Conservation (phyloP, 30 jellyfish, hydroid and myxozoan species). For the Clytia hemisphaerica region DNA sequence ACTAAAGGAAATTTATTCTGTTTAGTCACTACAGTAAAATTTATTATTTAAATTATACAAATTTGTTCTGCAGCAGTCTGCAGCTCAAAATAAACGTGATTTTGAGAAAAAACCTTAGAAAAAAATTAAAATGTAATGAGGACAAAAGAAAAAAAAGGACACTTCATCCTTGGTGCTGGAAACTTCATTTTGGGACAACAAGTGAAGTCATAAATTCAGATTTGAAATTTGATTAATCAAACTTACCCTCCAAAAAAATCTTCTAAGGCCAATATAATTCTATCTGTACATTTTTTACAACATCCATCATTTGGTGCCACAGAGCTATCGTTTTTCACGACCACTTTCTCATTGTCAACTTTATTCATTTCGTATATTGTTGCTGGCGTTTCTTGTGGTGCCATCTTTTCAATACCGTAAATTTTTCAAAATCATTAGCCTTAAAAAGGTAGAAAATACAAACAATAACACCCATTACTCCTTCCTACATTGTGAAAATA, state of each 20-base stretch:
- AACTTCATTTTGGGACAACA: neutral
- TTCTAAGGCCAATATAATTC: neutral
- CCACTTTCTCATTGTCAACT: neutral
- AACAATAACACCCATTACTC: too few species aligned
- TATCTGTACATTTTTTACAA: neutral
- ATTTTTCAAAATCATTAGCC: too few species aligned
- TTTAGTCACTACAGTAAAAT: too few species aligned
- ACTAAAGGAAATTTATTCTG: neutral
- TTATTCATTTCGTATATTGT: neutral
- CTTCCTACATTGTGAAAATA: too few species aligned
- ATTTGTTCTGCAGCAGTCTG: neutral
- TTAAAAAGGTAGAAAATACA: too few species aligned
- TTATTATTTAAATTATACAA: neutral
- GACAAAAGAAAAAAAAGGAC: neutral
- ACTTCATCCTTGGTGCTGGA: neutral
- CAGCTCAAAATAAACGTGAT: too few species aligned
- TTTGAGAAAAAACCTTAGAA: too few species aligned
- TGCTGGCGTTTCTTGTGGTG: too few species aligned
- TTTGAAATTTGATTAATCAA: too few species aligned
- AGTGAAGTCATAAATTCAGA: too few species aligned
- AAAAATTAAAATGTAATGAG: too few species aligned
- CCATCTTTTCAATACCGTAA: too few species aligned
- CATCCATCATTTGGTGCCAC: neutral
- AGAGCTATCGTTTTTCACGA: neutral
- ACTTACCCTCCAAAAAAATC: neutral